Conservation (phyloP, 2,113 vertebrate species). For the Saguinus midas region DNA sequence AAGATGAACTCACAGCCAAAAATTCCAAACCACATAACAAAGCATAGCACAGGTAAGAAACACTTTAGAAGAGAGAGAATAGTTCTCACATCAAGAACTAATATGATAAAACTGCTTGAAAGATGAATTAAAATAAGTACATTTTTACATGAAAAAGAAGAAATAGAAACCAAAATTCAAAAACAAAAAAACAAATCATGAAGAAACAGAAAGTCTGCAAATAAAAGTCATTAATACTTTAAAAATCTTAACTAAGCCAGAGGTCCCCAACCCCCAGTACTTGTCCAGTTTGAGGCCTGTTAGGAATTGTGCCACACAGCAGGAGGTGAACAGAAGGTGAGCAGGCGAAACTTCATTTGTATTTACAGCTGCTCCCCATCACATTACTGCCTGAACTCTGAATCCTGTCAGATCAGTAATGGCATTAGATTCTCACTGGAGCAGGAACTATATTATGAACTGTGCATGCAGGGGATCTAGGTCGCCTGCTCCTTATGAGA, state of each 20-base stretch:
- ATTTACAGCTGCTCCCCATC: too few species aligned
- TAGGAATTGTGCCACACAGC: too few species aligned
- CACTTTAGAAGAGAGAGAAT: not conserved
- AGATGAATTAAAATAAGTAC: not conserved
- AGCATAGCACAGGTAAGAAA: not conserved
- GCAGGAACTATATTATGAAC: too few species aligned
- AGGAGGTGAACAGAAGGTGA: too few species aligned
- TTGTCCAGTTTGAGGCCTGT: too few species aligned
- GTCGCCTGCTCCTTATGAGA: too few species aligned
- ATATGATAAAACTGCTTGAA: not conserved
- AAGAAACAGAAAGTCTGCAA: not conserved
- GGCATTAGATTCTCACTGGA: too few species aligned
- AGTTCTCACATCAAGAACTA: not conserved
- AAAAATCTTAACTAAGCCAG: not conserved
- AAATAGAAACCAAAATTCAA: not conserved
- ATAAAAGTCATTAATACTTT: not conserved
- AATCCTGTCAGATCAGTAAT: too few species aligned
- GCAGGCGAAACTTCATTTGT: too few species aligned
- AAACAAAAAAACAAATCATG: not conserved
- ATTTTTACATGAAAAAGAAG: not conserved
- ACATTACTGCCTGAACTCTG: too few species aligned
- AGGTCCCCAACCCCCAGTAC: too few species aligned
- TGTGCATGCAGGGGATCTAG: too few species aligned
- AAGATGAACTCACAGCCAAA: not conserved
- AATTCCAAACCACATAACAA: not conserved